These are phyloP conservation scores for Xiphophorus birchmanni DNA, from an alignment of 2,797 vertebrate genomes.

Conservation along the genomic window DNA sequence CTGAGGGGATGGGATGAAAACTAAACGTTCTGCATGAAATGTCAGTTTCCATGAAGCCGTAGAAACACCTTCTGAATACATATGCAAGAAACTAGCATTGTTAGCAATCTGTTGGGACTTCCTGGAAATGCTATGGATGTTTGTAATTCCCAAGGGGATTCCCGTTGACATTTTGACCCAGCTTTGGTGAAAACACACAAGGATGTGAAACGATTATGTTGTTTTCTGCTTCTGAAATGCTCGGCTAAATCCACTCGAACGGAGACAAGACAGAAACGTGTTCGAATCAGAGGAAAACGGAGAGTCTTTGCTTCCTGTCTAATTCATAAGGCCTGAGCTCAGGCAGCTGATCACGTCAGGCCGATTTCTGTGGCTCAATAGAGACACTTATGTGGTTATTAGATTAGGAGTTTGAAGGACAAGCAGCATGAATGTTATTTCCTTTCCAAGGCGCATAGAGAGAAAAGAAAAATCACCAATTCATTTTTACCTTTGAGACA, in stretches of 20 bases:
- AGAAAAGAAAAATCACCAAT: not conserved
- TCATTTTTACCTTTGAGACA: not conserved
- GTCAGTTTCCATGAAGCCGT: constrained; percentile 1
- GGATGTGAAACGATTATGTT: constrained; percentile 33
- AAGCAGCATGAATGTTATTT: not conserved
- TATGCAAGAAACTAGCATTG: constrained; percentile 16
- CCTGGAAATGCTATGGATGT: constrained; percentile 36
- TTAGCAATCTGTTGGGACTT: constrained; percentile 31
- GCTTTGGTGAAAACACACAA: constrained; percentile 49
- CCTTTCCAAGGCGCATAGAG: not conserved
- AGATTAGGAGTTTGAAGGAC: constrained; percentile 3
- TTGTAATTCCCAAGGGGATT: constrained; percentile 49
- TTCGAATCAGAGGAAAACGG: constrained; percentile 10
- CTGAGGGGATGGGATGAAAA: constrained; percentile 10
- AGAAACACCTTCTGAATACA: constrained; percentile 11
- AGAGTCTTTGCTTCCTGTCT: constrained; percentile 5
- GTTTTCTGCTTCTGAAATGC: constrained; percentile 42
- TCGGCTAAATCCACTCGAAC: constrained; percentile 33
- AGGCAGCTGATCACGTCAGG: constrained; percentile 11
- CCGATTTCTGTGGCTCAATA: constrained; percentile 20
- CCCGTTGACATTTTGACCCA: constrained; percentile 52
- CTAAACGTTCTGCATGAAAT: constrained; percentile 1
- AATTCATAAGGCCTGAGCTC: not conserved
- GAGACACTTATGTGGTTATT: not conserved
- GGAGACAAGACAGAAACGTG: constrained; percentile 18